Evolutionary conservation across 2,797 vertebrate genomes (phyloP), one percentile per base, ranked within the genome.

Genomic region (Fringilla coelebs): DNA sequence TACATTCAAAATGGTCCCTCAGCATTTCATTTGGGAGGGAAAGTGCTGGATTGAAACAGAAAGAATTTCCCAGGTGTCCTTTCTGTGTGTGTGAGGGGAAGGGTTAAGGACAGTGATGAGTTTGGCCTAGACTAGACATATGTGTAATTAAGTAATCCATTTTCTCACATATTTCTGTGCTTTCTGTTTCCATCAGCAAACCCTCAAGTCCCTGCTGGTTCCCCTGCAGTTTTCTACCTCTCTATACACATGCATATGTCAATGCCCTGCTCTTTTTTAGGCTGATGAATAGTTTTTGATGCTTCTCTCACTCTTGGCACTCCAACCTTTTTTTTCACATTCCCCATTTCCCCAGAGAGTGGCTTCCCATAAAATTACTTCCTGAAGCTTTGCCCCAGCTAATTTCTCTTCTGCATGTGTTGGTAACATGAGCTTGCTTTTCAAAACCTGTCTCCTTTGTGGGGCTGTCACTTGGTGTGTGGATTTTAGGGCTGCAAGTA

Each of bases 1-100:
- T 25, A 21, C 1, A 0, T 55, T 55, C 2, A 1, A 43, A 65
- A 40, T 2, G 3, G 24, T 55, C 48, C 16, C 13, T 77, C 20
- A 11, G 0, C 41, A 32, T 46, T 70, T 63, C 26, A 29, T 70
- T 61, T 58, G 65, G 10, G 58, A 63, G 17, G 45, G n/a, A 67
- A 85, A 24, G 40, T 57, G 41, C 13, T 65, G 32, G 5, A 65
- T 68, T 85, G 74, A 57, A 76, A 76, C 70, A n/a, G 36, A 34
- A 72, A 28, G 18, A 32, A 58, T 36, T 58, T 51, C 45, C 43
- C 32, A 31, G 36, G 26, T 32, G 31, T 74, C 25, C 7, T 74
- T 58, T 43, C 15, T 45, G 1, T 48, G 29, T 10, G 1, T 10
- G 1, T 24, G 26, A 40, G 34, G 34, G 51, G 29, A 36, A 28